A percentile compares a stretch with the other conserved stretches of the same genome.
These are phyloP conservation scores for Apoda limacodes DNA, from an alignment of 2,888 invertebrate species.

Conservation along the genomic window DNA sequence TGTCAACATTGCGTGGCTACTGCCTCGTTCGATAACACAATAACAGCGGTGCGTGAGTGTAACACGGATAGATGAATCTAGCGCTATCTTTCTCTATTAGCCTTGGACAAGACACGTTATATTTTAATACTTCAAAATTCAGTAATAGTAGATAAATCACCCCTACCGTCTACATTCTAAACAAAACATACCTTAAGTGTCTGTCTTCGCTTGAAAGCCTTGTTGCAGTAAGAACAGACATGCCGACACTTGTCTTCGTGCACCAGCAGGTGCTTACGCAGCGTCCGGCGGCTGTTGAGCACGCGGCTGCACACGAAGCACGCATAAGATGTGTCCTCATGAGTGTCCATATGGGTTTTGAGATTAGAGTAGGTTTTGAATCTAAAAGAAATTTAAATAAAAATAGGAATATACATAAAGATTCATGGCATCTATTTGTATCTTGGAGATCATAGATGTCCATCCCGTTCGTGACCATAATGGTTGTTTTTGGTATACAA, in stretches of 20 bases:
- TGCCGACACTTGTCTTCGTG: constrained; percentile 65
- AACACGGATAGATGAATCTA: too few relatives aligned
- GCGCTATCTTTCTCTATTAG: too few relatives aligned
- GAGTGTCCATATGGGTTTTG: constrained; percentile 68
- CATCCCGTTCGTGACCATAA: too few relatives aligned
- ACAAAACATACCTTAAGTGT: constrained; percentile 65
- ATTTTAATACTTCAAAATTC: too few relatives aligned
- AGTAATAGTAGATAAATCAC: too few relatives aligned
- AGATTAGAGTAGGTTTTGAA: constrained; percentile 69
- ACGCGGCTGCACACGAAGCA: constrained; percentile 64
- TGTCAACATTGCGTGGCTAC: too few relatives aligned
- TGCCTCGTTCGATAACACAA: too few relatives aligned
- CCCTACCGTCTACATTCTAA: too few relatives aligned
- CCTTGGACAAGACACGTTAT: too few relatives aligned
- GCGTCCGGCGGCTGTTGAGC: constrained; percentile 63
- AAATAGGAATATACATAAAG: constrained; percentile 3
- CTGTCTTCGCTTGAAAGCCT: constrained; percentile 64
- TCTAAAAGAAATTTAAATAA: constrained; percentile 27
- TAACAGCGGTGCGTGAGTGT: too few relatives aligned
- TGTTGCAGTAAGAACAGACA: constrained; percentile 65
- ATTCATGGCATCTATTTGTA: neutral
- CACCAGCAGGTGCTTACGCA: constrained; percentile 63
- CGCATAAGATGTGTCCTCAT: constrained; percentile 64
- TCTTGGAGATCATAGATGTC: neutral
- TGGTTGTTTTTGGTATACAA: too few relatives aligned